phyloP scores from a whole-genome alignment of 2,888 invertebrate genomes.

The Rambutsinella grinnellia region DNA sequence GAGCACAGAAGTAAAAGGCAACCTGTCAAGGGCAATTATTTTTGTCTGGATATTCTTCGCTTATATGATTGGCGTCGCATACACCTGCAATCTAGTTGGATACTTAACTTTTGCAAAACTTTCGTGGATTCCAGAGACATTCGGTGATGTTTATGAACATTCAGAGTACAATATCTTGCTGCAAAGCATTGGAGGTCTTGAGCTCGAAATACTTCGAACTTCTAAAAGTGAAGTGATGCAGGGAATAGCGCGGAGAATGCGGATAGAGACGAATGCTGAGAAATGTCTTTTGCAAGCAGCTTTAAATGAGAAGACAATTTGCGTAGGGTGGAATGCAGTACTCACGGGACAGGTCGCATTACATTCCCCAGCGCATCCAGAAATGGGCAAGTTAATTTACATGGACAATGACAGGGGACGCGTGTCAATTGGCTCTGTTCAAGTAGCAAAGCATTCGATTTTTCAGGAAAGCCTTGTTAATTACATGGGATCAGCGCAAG shows the following conservation, averaged over 20 bases:
- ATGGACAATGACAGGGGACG: not conserved
- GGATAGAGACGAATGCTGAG: not conserved
- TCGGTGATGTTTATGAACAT: constrained; percentile 9
- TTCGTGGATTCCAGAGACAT: constrained; percentile 19
- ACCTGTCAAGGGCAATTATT: not conserved
- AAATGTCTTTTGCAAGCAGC: constrained; percentile 6
- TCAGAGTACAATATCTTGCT: constrained; percentile 21
- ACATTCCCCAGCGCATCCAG: not conserved
- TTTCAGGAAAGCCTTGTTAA: constrained; percentile 7
- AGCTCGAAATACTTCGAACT: constrained; percentile 20
- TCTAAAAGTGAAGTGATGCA: constrained; percentile 17
- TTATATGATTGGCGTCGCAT: constrained; percentile 38
- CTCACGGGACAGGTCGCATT: too few relatives aligned
- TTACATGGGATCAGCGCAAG: constrained; percentile 15
- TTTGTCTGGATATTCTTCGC: constrained; percentile 14
- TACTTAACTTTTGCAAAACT: constrained; percentile 29
- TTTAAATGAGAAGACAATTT: not conserved
- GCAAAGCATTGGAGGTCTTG: constrained; percentile 34
- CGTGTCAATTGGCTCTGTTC: not conserved
- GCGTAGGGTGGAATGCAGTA: constrained; percentile 29
- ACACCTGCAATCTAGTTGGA: constrained; percentile 33
- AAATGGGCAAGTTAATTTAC: not conserved
- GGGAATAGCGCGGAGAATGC: constrained; percentile 22
- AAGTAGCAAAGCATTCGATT: constrained; percentile 7
- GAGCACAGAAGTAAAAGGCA: not conserved